A percentile compares a stretch with the other conserved stretches of the same genome.
phyloP scores from a whole-genome alignment of 2,113 vertebrate genomes.

The Phoxinus phoxinus region DNA sequence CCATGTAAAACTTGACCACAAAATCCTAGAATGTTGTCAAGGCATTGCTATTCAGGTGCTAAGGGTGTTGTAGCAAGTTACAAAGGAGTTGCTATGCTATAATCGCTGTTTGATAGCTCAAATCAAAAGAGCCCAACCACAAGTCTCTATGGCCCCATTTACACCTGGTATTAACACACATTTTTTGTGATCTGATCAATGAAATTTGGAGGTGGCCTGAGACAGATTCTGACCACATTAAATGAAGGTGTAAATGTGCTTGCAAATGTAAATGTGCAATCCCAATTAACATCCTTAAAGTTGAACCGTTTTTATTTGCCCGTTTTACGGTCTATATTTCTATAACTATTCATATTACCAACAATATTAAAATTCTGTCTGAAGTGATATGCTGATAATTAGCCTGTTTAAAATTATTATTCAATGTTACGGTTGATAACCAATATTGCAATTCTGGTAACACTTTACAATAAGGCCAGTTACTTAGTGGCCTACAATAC shows the following conservation, averaged over 20 bases:
- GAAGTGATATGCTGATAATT: neutral
- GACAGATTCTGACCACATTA: neutral
- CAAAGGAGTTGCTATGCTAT: neutral
- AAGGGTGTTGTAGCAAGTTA: neutral
- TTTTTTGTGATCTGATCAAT: neutral
- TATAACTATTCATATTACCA: neutral
- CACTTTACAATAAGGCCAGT: neutral
- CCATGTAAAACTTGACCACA: neutral
- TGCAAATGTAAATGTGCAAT: neutral
- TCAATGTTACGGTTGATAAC: neutral
- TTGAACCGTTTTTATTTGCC: neutral
- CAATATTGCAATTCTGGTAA: neutral
- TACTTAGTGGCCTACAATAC: no score
- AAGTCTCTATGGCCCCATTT: neutral
- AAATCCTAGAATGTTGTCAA: neutral
- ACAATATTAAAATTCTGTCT: neutral
- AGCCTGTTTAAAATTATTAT: neutral
- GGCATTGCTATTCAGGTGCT: neutral
- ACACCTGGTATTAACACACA: neutral
- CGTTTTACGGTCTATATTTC: neutral
- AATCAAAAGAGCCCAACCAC: neutral
- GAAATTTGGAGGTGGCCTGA: neutral
- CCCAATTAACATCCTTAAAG: neutral
- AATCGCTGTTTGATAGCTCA: neutral
- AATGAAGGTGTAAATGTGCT: slow-evolving; percentile 2